phyloP scores from a whole-genome alignment of 2,113 vertebrate genomes.

The Gila orcuttii region DNA sequence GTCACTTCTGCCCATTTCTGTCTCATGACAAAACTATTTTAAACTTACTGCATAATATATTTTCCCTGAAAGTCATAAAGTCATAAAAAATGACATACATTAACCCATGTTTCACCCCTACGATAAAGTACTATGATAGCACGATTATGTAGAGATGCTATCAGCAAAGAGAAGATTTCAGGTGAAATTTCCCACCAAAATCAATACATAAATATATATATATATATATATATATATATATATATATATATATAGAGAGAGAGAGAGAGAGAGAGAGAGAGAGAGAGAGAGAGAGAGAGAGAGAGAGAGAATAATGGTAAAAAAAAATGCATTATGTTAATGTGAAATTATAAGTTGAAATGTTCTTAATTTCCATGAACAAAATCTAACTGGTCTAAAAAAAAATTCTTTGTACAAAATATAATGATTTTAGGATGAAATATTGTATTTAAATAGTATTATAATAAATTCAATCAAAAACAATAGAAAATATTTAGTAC shows the following conservation, averaged over 20 bases:
- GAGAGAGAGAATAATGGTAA: too few relatives aligned
- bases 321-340: too few relatives aligned
- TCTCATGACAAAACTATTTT: neutral
- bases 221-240: too few relatives aligned
- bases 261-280: too few relatives aligned
- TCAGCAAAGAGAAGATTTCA: neutral
- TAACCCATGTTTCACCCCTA: neutral
- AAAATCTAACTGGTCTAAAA: too few relatives aligned
- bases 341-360: too few relatives aligned
- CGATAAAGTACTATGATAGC: neutral
- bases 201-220: neutral
- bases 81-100: neutral
- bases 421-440: neutral
- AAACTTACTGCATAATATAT: neutral
- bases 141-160: neutral
- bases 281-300: too few relatives aligned
- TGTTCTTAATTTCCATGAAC: too few relatives aligned
- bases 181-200: neutral
- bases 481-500: neutral
- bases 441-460: neutral
- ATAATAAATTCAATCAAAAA: neutral
- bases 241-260: too few relatives aligned
- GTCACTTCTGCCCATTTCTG: neutral
- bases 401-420: too few relatives aligned
- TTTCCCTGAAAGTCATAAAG: neutral